Conservation (phyloP, 2,888 invertebrate species). For the Anarsia innoxiella region DNA sequence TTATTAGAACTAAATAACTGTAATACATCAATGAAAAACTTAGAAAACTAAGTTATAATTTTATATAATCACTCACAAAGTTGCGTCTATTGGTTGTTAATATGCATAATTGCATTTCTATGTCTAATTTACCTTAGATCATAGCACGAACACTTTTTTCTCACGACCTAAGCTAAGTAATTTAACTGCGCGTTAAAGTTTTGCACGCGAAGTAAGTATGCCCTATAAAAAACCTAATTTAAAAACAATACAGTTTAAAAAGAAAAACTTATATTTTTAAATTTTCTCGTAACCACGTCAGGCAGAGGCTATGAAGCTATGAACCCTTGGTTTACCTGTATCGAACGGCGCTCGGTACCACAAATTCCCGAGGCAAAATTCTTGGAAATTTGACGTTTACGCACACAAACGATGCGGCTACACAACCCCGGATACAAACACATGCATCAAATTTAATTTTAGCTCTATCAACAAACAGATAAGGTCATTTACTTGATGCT, state of each 20-base stretch:
- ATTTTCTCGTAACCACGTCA: not conserved
- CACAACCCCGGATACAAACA: conserved; percentile 32
- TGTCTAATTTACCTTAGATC: conserved; percentile 7
- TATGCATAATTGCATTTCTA: conserved; percentile 1
- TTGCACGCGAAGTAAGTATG: conserved; percentile 1
- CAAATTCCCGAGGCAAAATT: conserved; percentile 40
- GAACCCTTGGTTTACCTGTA: conserved; percentile 38
- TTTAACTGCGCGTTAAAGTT: conserved; percentile 6
- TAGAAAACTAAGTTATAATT: too few species aligned
- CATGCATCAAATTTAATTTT: conserved; percentile 44
- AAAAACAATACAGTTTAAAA: not conserved
- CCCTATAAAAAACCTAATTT: conserved; percentile 4
- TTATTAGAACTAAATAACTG: too few species aligned
- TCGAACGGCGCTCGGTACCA: conserved; percentile 43
- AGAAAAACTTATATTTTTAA: not conserved
- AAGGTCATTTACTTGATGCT: conserved; percentile 27
- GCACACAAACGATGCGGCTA: conserved; percentile 29
- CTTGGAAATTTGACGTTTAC: conserved; percentile 59
- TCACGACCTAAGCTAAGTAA: not conserved
- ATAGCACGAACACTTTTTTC: conserved; percentile 3
- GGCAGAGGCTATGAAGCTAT: not conserved
- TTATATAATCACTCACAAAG: too few species aligned
- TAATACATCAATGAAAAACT: too few species aligned
- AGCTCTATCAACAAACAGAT: conserved; percentile 49
- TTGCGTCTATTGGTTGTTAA: too few species aligned